Evolutionary conservation across 92 coral and sea anemone genomes (phyloP).

Genomic region (Epizoanthus fatuus): DNA sequence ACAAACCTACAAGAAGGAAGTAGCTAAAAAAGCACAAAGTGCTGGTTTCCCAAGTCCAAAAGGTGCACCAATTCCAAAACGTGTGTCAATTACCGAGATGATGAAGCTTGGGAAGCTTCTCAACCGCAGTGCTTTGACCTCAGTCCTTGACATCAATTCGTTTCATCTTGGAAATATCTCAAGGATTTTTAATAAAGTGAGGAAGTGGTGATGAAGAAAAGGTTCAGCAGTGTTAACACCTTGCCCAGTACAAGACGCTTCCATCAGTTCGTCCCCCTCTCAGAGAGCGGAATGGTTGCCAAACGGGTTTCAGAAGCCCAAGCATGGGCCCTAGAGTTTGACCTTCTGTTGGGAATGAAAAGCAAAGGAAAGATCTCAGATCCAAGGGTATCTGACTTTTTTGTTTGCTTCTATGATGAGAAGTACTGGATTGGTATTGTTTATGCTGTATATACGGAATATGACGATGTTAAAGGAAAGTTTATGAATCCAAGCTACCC

Average conservation of each 20-base stretch:
- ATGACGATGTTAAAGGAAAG: conserved; percentile 45
- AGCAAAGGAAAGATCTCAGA: conserved; percentile 8
- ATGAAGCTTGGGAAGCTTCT: too few species aligned
- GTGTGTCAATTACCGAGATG: too few species aligned
- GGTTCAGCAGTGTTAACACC: conserved; percentile 28
- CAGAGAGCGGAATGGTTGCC: conserved; percentile 48
- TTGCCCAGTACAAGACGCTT: conserved; percentile 49
- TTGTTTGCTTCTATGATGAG: conserved; percentile 49
- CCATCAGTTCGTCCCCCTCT: conserved; percentile 40
- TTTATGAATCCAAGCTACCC: conserved; percentile 63
- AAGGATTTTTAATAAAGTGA: too few species aligned
- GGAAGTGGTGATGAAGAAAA: not conserved
- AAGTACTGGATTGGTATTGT: conserved; percentile 44
- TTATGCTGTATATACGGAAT: conserved; percentile 30
- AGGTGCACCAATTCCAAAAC: too few species aligned
- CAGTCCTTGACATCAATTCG: too few species aligned
- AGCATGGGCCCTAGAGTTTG: conserved; percentile 1
- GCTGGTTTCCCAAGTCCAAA: too few species aligned
- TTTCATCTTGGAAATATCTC: too few species aligned
- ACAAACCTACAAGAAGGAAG: too few species aligned
- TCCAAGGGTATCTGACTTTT: conserved; percentile 42
- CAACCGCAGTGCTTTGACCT: too few species aligned
- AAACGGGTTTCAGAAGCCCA: conserved; percentile 45
- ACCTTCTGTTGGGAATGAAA: not conserved
- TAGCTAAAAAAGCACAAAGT: too few species aligned